These are phyloP conservation scores for Pogonophryne albipinna DNA, from an alignment of 2,797 vertebrate species.

Conservation along the genomic window DNA sequence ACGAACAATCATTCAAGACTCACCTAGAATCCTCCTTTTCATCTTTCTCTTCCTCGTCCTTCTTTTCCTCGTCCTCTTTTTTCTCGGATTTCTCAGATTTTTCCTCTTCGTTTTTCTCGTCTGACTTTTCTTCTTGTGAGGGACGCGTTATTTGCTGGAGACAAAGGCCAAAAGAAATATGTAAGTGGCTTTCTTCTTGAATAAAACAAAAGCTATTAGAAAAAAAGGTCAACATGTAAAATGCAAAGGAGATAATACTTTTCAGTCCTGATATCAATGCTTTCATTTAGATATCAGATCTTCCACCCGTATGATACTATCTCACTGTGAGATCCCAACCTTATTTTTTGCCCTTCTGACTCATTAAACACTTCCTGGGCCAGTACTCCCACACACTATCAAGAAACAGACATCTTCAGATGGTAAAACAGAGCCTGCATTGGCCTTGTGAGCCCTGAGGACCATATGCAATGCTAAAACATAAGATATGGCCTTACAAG, in stretches of 20 bases:
- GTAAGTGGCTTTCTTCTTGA: constrained; percentile 6
- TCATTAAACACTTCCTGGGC: constrained; percentile 8
- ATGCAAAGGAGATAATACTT: background rate
- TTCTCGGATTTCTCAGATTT: constrained; percentile 96
- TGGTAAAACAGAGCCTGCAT: constrained; percentile 13
- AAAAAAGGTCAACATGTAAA: constrained; percentile 11
- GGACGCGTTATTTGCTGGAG: constrained; percentile 95
- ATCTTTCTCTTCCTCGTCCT: constrained; percentile 99
- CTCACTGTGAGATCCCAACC: too few relatives aligned
- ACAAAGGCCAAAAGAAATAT: constrained; percentile 51
- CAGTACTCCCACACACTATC: constrained; percentile 2
- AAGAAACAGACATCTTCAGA: constrained; percentile 17
- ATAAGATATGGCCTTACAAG: background rate
- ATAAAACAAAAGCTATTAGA: background rate
- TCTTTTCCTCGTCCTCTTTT: constrained; percentile 98
- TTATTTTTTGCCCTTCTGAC: too few relatives aligned
- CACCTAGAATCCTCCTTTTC: constrained; percentile 98
- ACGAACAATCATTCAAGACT: constrained; percentile 61
- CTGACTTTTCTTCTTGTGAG: constrained; percentile 97
- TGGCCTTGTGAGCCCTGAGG: constrained; percentile 40
- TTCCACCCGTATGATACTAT: background rate
- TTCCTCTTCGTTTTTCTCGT: constrained; percentile 97
- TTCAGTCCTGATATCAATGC: background rate
- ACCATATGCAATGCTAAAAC: constrained; percentile 21
- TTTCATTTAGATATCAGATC: constrained; percentile 2